These are phyloP conservation scores for Chondrilla cf. caribensis DNA, from an alignment of 37 sponge, comb jelly and placozoan species.

Conservation along the genomic window DNA sequence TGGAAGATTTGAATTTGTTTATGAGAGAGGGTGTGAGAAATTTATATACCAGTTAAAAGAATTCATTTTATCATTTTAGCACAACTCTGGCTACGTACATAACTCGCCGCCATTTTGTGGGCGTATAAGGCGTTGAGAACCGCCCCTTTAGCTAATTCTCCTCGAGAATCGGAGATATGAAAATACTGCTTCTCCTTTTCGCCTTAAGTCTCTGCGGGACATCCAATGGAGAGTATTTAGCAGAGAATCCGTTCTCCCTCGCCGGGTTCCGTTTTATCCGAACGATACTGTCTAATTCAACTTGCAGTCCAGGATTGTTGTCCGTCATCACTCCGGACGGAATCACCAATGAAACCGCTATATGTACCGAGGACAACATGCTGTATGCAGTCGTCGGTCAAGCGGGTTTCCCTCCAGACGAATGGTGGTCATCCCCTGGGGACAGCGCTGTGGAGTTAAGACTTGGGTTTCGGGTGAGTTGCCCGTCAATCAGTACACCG, in stretches of 20 bases:
- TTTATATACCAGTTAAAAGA: neutral
- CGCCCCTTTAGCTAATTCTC: too few species aligned
- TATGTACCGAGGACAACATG: neutral
- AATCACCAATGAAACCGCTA: neutral
- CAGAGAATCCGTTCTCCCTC: too few species aligned
- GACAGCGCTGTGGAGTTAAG: neutral
- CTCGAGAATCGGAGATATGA: too few species aligned
- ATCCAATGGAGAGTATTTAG: too few species aligned
- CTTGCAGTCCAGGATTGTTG: neutral
- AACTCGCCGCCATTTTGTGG: too few species aligned
- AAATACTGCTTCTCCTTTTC: too few species aligned
- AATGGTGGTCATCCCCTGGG: neutral
- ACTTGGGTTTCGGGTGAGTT: neutral
- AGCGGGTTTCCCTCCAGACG: neutral
- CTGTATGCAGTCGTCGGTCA: neutral
- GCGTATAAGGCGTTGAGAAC: too few species aligned
- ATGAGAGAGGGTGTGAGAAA: constrained; percentile 5
- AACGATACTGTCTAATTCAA: neutral
- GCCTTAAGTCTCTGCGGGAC: too few species aligned
- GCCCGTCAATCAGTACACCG: too few species aligned
- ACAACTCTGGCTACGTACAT: too few species aligned
- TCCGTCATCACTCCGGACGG: neutral
- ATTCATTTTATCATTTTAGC: neutral
- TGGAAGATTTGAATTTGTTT: constrained; percentile 8
- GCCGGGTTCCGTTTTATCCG: neutral